Conservation (phyloP, 2,113 vertebrate genomes). For the Neofelis nebulosa region DNA sequence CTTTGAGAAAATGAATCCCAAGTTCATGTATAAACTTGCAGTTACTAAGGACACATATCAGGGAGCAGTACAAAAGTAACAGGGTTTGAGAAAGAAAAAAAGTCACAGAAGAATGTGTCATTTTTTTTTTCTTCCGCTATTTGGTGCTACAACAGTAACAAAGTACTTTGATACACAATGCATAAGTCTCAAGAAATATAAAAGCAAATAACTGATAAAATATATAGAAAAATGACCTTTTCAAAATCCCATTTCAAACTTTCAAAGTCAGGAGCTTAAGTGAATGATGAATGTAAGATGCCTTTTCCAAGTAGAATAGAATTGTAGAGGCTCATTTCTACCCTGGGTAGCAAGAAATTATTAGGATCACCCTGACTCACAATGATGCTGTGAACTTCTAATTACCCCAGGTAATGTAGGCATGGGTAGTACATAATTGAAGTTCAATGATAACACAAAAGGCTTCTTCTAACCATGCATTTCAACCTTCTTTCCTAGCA, state of each 20-base stretch:
- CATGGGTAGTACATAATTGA: neutral
- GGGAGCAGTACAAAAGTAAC: neutral
- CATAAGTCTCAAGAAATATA: neutral
- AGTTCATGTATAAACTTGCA: slow-evolving; percentile 4
- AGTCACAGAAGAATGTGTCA: neutral
- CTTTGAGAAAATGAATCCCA: slow-evolving; percentile 27
- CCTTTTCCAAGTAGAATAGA: slow-evolving; percentile 44
- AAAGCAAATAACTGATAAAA: slow-evolving; percentile 46
- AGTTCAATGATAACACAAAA: slow-evolving; percentile 5
- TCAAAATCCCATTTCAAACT: slow-evolving; percentile 36
- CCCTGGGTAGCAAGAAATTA: neutral
- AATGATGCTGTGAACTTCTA: slow-evolving; percentile 12
- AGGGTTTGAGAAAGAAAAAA: neutral
- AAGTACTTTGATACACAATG: neutral
- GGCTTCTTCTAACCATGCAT: neutral
- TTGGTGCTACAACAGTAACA: neutral
- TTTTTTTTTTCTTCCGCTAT: slow-evolving; percentile 15
- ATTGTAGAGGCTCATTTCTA: slow-evolving; percentile 12
- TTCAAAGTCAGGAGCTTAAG: neutral
- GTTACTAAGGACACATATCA: neutral
- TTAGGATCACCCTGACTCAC: neutral
- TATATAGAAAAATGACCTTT: slow-evolving; percentile 43
- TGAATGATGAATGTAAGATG: neutral
- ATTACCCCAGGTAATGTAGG: neutral
- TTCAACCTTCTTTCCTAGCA: neutral